These are phyloP conservation scores for Vespertilio murinus DNA, from an alignment of 2,797 vertebrate species.

Conservation along the genomic window DNA sequence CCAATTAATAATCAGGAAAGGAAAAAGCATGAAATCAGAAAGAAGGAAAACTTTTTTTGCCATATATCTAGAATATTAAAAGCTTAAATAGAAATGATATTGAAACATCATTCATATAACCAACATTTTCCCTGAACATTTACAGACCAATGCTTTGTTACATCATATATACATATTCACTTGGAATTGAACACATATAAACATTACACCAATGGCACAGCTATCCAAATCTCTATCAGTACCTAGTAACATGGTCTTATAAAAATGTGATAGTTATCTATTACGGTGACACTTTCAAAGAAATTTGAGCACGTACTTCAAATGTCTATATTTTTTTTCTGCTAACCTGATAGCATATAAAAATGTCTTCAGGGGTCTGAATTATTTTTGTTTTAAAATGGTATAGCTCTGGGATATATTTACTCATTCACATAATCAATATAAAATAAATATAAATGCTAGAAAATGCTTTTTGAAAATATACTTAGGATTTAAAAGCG, in stretches of 20 bases:
- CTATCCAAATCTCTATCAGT: background rate
- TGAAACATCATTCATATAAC: background rate
- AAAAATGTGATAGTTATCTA: background rate
- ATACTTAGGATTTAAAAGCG: background rate
- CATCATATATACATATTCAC: background rate
- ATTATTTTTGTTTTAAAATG: constrained; percentile 22
- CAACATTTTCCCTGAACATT: background rate
- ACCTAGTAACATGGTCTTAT: background rate
- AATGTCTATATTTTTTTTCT: background rate
- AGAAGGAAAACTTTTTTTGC: background rate
- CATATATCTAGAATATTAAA: background rate
- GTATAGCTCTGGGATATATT: background rate
- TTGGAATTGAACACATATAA: background rate
- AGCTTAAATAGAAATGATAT: background rate
- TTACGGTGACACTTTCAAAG: background rate
- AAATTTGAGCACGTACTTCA: background rate
- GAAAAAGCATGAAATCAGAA: background rate
- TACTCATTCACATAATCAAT: background rate
- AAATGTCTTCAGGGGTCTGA: background rate
- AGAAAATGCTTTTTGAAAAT: background rate
- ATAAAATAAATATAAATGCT: background rate
- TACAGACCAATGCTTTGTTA: background rate
- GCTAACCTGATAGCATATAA: background rate
- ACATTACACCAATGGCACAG: background rate
- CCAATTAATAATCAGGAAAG: background rate